phyloP scores from a whole-genome alignment of 2,888 invertebrate genomes.

The Philopedon plagiatum region DNA sequence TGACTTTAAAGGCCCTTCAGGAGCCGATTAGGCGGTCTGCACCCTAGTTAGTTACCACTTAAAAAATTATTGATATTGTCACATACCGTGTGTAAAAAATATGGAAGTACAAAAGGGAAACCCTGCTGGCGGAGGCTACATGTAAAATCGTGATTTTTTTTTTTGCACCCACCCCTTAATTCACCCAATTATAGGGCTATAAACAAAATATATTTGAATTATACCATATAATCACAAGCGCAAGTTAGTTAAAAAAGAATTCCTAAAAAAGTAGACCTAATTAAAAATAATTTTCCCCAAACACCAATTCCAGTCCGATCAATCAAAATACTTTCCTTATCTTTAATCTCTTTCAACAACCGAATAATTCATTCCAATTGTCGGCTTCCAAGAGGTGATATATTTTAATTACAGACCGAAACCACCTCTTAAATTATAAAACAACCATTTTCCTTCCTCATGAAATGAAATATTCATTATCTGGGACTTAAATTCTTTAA shows the following conservation, averaged over 20 bases:
- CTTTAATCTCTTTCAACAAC: conserved; percentile 43
- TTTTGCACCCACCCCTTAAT: too few relatives aligned
- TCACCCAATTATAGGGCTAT: too few relatives aligned
- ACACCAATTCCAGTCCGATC: conserved; percentile 31
- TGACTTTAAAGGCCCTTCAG: too few relatives aligned
- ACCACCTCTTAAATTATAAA: conserved; percentile 44
- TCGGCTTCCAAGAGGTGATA: conserved; percentile 41
- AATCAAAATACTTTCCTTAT: conserved; percentile 38
- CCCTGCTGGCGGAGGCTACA: too few relatives aligned
- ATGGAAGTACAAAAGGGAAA: too few relatives aligned
- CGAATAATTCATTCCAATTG: conserved; percentile 39
- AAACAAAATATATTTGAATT: too few relatives aligned
- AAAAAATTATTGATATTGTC: too few relatives aligned
- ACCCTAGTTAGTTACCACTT: too few relatives aligned
- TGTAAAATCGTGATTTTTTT: too few relatives aligned
- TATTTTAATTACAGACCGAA: conserved; percentile 43
- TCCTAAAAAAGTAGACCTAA: background rate
- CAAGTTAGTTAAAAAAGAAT: background rate
- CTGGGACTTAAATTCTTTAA: conserved; percentile 24
- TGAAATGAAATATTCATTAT: conserved; percentile 37
- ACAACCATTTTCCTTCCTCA: conserved; percentile 36
- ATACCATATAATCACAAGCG: too few relatives aligned
- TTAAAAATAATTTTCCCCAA: conserved; percentile 39
- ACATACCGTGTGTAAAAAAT: too few relatives aligned
- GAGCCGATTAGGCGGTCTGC: too few relatives aligned